Evolutionary conservation across 2,797 vertebrate species (phyloP), one percentile per base, ranked within the genome.

Genomic region (Sternarchorhynchus goeldii): DNA sequence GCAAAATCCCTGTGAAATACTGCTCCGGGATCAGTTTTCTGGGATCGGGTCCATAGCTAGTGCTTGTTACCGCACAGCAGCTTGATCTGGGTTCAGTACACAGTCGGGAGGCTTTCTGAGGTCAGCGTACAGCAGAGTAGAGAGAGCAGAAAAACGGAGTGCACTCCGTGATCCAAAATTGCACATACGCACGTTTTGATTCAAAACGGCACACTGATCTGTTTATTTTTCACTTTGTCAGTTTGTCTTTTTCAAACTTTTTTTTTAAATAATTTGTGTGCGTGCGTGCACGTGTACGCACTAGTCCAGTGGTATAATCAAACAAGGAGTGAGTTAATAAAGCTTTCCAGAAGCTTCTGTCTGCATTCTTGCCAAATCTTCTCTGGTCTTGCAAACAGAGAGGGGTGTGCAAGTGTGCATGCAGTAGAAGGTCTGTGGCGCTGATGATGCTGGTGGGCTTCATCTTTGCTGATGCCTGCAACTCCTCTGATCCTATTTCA

Each of bases 251-350:
- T 12, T 50, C 12, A 50, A 2, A 14, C 12, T 10, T 10, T 62
- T 31, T 31, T 1, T 16, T 60, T 2, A 60, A 60, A 60, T 0
- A 29, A 4, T 25, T 14, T 12, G 29, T 29, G 21, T 12, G 1
- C 14, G 6, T 60, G 16, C 3, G 4, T 62, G 31, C 10, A 25
- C 21, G 57, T 21, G 57, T 21, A 6, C 34, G 39, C 25, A 16
- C 20, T 25, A 25, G 20, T 41, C 7, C 18, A 10, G 50, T 17
- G 73, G 65, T 77, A 59, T 80, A 79, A 88, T 82, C 73, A 81
- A 73, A 82, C 80, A 56, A 81, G 60, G 69, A 45, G 65, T 72
- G 81, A 89, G 85, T 84, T 88, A 90, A 92, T 87, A 86, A 89
- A 90, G 75, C 80, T 73, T 76, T 29, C 53, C 34, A 75, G 86